These are phyloP conservation scores for Holacanthella duospinosa DNA, from an alignment of 2,888 invertebrate genomes.

Conservation along the genomic window DNA sequence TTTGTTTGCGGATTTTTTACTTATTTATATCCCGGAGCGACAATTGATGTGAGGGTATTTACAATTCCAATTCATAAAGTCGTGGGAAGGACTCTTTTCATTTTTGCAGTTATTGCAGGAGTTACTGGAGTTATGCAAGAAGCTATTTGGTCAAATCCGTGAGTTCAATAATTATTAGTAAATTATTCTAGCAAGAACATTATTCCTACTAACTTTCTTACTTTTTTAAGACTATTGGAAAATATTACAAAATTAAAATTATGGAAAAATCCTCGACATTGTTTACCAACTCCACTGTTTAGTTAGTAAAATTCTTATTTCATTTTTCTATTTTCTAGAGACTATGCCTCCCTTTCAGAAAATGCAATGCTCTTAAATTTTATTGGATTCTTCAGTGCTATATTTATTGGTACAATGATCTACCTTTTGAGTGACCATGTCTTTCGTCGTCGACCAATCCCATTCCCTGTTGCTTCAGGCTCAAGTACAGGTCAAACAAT, in stretches of 20 bases:
- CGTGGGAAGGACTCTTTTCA: slow-evolving; percentile 29
- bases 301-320: too few species aligned
- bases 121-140: slow-evolving; percentile 34
- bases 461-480: not conserved
- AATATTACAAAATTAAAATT: too few species aligned
- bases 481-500: not conserved
- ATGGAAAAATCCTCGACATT: too few species aligned
- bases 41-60: slow-evolving; percentile 13
- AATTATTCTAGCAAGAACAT: too few species aligned
- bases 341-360: slow-evolving; percentile 17
- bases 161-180: not conserved
- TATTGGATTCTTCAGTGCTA: slow-evolving; percentile 28
- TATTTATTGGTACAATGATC: slow-evolving; percentile 25
- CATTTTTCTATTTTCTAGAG: slow-evolving; percentile 10
- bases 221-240: too few species aligned
- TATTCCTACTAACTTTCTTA: too few species aligned
- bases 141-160: slow-evolving; percentile 6
- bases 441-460: slow-evolving; percentile 25
- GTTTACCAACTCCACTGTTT: too few species aligned
- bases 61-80: slow-evolving; percentile 31
- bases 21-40: slow-evolving; percentile 30
- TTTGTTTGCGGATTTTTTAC: slow-evolving; percentile 31
- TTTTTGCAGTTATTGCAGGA: slow-evolving; percentile 24
- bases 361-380: slow-evolving; percentile 24
- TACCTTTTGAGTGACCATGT: slow-evolving; percentile 26